phyloP scores from a whole-genome alignment of 2,888 invertebrate species.

The Andricus quercusramuli region DNA sequence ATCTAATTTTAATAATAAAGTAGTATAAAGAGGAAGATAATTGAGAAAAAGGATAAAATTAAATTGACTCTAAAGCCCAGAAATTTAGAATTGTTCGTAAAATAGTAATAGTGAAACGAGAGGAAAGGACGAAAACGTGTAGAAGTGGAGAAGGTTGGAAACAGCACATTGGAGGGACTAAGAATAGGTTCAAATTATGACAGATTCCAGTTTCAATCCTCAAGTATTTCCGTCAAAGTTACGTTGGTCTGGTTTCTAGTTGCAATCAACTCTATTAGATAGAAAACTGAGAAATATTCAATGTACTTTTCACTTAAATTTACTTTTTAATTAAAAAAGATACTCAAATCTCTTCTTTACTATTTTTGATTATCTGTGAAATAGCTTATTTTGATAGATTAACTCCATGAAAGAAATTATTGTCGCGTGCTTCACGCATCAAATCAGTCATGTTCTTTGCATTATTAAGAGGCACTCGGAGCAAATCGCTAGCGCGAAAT shows the following conservation, averaged over 20 bases:
- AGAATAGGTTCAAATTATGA: slow-evolving; percentile 29
- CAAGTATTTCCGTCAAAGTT: slow-evolving; percentile 6
- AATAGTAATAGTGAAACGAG: too few species aligned
- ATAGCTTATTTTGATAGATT: slow-evolving; percentile 4
- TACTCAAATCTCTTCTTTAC: not conserved
- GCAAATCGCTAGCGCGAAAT: not conserved
- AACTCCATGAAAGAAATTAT: not conserved
- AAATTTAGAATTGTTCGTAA: too few species aligned
- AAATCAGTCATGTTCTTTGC: not conserved
- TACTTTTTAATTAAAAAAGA: not conserved
- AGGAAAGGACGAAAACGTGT: too few species aligned
- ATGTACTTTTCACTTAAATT: not conserved
- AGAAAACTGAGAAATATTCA: not conserved
- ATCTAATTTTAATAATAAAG: too few species aligned
- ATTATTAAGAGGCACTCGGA: slow-evolving; percentile 6
- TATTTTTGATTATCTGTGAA: not conserved
- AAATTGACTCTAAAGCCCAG: too few species aligned
- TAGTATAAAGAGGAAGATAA: too few species aligned
- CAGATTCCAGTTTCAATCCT: slow-evolving; percentile 25
- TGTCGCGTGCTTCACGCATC: slow-evolving; percentile 10
- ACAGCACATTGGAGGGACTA: slow-evolving; percentile 10
- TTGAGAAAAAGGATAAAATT: too few species aligned
- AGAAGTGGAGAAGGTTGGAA: not conserved
- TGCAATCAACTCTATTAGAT: not conserved
- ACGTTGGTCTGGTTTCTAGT: not conserved